Conservation (phyloP, 2,113 vertebrate genomes). For the Paratilapia polleni region DNA sequence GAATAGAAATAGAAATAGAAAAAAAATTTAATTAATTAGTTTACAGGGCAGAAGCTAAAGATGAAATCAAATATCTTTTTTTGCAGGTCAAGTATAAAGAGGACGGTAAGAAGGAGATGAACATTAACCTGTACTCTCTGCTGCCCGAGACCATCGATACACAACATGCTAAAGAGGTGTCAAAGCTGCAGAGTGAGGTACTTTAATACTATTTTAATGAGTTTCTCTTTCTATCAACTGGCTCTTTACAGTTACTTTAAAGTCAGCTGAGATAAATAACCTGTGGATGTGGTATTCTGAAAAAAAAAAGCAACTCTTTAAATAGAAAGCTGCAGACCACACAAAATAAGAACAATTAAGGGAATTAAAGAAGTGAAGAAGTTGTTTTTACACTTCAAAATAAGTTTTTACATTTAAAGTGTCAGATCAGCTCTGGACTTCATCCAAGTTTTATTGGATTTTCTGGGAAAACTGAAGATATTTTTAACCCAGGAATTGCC, state of each 20-base stretch:
- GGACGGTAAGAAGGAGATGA: conserved; percentile 81
- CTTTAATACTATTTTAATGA: neutral
- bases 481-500: too few species aligned
- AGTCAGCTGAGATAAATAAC: neutral
- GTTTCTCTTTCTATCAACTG: neutral
- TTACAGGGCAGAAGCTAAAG: neutral
- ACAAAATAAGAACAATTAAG: neutral
- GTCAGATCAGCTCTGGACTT: too few species aligned
- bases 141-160: conserved; percentile 90
- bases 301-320: rapidly evolving
- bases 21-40: rapidly evolving
- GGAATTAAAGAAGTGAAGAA: neutral
- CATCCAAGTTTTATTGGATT: too few species aligned
- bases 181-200: conserved; percentile 62
- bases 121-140: conserved; percentile 82
- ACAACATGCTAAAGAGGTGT: conserved; percentile 82
- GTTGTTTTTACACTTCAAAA: too few species aligned
- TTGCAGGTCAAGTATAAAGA: conserved; percentile 63
- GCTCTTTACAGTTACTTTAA: too few species aligned
- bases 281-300: rapidly evolving
- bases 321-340: too few species aligned
- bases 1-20: rapidly evolving
- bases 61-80: rapidly evolving
- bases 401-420: too few species aligned
- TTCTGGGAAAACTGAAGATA: too few species aligned